Evolutionary conservation across 2,113 vertebrate species (phyloP), one percentile per base, ranked within the genome.

Genomic region (Myrmophylax atrothorax): DNA sequence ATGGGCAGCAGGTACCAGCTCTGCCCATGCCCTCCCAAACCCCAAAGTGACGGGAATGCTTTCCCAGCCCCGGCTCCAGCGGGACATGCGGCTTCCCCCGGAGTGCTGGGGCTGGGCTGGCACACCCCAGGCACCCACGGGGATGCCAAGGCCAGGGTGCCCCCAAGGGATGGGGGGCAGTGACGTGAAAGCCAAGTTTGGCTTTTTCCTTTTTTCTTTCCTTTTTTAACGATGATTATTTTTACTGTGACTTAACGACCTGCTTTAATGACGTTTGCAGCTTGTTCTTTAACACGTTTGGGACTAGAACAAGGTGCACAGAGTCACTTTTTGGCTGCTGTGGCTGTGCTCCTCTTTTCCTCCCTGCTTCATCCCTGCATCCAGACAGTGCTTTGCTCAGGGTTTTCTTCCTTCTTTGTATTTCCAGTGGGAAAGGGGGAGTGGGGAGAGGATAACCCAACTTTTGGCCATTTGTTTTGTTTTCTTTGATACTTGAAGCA

Each of bases 401-500:
- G 94, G 96, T 90, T 95, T 96, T 92, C 93, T 95, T 95, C 93
- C 69, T 91, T 95, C 93, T 83, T 91, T 84, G 76, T 89, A 10
- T 84, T 97, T 84, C 91, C 94, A 55, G 11, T 66, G 59, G 83
- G 94, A 88, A 91, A 85, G 31, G 67, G 82, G 81, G 81, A 70
- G 42, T 1, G 24, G 86, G 56, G 59, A 81, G 92, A 92, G 88
- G 86, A 91, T 11, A 52, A 93, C 96, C 96, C 96, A 89, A 47
- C 60, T 75, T 89, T 37, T 31, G 88, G 93, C 95, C 81, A 6
- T 84, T 89, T 87, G 38, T 90, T 90, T 68, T 25, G 52, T 87
- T 93, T 94, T 94, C 92, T 95, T 76, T 12, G 31, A 95, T 96
- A 96, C 93, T 96, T 96, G 97, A 97, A 97, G 92, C 89, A 37